Conservation (phyloP, 2,797 vertebrate species). For the Sebastes jordani region DNA sequence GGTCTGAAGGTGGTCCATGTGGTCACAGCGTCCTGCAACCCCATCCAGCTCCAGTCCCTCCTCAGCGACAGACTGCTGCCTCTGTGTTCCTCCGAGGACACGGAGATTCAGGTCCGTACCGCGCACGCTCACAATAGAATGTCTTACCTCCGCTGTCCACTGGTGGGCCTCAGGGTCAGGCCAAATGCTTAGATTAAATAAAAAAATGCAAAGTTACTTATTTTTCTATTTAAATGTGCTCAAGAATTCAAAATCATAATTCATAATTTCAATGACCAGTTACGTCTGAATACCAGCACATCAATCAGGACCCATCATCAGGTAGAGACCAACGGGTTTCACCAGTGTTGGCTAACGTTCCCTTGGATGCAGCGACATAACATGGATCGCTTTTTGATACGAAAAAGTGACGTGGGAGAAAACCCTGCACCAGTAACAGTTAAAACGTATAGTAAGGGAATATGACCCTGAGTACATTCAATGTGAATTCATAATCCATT, state of each 20-base stretch:
- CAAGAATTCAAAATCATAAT: background rate
- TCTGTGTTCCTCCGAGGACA: constrained; percentile 79
- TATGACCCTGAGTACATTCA: background rate
- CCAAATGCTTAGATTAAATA: background rate
- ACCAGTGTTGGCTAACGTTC: background rate
- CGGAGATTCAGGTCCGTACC: constrained; percentile 86
- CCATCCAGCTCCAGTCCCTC: constrained; percentile 84
- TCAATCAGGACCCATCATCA: background rate
- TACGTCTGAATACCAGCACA: background rate
- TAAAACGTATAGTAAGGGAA: background rate
- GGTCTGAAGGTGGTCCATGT: constrained; percentile 87
- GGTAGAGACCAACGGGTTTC: background rate
- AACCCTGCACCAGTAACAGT: background rate
- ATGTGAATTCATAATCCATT: background rate
- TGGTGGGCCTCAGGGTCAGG: background rate
- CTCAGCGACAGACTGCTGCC: constrained; percentile 85
- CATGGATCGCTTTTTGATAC: background rate
- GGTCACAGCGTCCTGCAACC: constrained; percentile 83
- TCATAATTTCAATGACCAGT: background rate
- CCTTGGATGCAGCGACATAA: background rate
- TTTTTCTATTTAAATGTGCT: background rate
- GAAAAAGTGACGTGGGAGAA: background rate
- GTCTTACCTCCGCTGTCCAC: background rate
- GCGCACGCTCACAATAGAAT: background rate
- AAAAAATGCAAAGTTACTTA: no score